These are phyloP conservation scores for Sipha maydis DNA, from an alignment of 2,888 invertebrate species.

Conservation along the genomic window DNA sequence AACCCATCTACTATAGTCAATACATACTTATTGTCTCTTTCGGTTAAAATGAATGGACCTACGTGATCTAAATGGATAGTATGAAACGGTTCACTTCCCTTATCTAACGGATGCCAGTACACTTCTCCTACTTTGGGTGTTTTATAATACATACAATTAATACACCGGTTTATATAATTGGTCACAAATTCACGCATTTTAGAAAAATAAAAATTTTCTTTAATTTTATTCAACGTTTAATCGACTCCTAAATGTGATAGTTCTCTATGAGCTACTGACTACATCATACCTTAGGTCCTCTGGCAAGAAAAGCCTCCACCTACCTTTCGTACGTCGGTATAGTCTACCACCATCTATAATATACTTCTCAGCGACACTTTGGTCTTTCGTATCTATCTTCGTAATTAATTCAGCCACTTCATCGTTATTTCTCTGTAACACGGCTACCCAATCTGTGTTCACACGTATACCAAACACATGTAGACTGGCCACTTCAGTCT, in stretches of 20 bases:
- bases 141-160: slow-evolving; percentile 35
- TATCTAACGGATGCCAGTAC: slow-evolving; percentile 35
- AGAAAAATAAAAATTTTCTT: slow-evolving; percentile 45
- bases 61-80: slow-evolving; percentile 35
- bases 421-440: neutral
- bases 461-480: slow-evolving; percentile 2
- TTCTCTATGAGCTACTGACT: slow-evolving; percentile 13
- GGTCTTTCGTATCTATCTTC: neutral
- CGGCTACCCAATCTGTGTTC: neutral
- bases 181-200: slow-evolving; percentile 33
- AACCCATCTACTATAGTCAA: slow-evolving; percentile 32
- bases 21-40: slow-evolving; percentile 20
- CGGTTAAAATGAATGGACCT: slow-evolving; percentile 18
- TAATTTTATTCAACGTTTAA: slow-evolving; percentile 21
- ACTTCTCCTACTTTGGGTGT: neutral
- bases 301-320: slow-evolving; percentile 10
- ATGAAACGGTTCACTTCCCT: slow-evolving; percentile 4
- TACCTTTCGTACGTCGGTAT: neutral
- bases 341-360: neutral
- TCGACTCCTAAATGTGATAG: neutral
- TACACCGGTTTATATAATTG: slow-evolving; percentile 24
- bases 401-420: neutral
- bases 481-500: neutral
- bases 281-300: neutral
- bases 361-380: neutral